Base-by-base conservation (phyloP, 2,888 invertebrate genomes). In the Athrips mouffetella region DNA sequence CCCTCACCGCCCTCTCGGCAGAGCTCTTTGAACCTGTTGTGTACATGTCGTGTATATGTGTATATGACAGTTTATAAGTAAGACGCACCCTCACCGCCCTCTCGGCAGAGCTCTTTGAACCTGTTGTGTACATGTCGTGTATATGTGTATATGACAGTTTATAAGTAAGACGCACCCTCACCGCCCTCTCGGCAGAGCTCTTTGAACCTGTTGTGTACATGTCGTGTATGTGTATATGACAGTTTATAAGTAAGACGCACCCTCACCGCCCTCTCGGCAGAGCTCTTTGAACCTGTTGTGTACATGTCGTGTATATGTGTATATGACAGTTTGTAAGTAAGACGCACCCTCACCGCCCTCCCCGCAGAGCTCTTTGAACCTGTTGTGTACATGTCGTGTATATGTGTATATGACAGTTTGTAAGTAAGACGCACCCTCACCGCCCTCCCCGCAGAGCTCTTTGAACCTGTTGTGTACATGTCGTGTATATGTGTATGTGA, bases 201-300 rank as follows among this genome's bases (percentile, higher is more conserved):
- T 81, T 95, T 95, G 73, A 94, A 92, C 27, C 95, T 95, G 47
- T n/a, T n/a, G n/a, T n/a, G n/a, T n/a, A n/a, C n/a, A n/a, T n/a
- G n/a, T n/a, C n/a, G n/a, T n/a, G n/a, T n/a, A n/a, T n/a, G 94
- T 94, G 83, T 95, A 95, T 73, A 95, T 95, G 61, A 95, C 94
- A 61, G 93, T 92, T 80, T 95, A n/a, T n/a, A n/a, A n/a, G n/a
- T 93, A 94, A 29, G 94, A 94, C 16, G 16, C 56, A 87, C 90
- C 90, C 77, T 94, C 94, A 35, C 94, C 94, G 64, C 94, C 94
- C 70, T 93, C 92, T 27, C 86, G 89, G 71, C 94, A 94, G 55
- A 94, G 92, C 75, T 95, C 94, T 81, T 95, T 95, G 73, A 94
- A 92, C 27, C 95, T 95, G 48, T n/a, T n/a, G n/a, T n/a, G n/a